Percentiles rank a stretch among this genome's conserved stretches.
phyloP scores from a whole-genome alignment of 2,113 vertebrate species.

The Chaetops frenatus region DNA sequence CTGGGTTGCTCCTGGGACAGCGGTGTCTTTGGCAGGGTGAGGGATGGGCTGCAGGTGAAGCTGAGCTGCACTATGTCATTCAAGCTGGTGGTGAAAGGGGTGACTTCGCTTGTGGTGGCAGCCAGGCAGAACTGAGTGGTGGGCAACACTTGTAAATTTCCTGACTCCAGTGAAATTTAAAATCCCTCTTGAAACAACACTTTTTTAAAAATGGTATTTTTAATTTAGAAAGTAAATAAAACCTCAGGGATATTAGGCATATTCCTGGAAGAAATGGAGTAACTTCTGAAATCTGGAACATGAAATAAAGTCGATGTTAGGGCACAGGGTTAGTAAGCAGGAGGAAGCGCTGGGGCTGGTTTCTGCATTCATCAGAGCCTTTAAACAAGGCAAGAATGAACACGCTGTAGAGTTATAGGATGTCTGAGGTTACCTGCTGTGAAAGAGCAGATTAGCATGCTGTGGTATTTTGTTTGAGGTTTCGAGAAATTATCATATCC shows the following conservation, averaged over 20 bases:
- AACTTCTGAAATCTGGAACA: background rate
- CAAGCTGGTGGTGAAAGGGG: background rate
- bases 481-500: background rate
- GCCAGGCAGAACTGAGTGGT: background rate
- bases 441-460: constrained; percentile 25
- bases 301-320: background rate
- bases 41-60: background rate
- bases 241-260: background rate
- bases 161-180: background rate
- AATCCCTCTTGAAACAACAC: background rate
- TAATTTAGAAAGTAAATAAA: background rate
- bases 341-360: background rate
- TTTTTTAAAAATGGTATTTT: background rate
- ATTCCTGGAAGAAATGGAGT: background rate
- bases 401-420: background rate
- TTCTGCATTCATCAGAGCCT: background rate
- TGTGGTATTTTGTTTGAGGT: constrained; percentile 42
- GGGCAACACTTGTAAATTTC: background rate
- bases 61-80: background rate
- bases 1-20: background rate
- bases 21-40: background rate
- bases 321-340: background rate
- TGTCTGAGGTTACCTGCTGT: constrained; percentile 20
- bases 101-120: background rate
- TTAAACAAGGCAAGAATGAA: constrained; percentile 1